phyloP scores from a whole-genome alignment of 2,888 invertebrate species.

The Lobophora halterata region DNA sequence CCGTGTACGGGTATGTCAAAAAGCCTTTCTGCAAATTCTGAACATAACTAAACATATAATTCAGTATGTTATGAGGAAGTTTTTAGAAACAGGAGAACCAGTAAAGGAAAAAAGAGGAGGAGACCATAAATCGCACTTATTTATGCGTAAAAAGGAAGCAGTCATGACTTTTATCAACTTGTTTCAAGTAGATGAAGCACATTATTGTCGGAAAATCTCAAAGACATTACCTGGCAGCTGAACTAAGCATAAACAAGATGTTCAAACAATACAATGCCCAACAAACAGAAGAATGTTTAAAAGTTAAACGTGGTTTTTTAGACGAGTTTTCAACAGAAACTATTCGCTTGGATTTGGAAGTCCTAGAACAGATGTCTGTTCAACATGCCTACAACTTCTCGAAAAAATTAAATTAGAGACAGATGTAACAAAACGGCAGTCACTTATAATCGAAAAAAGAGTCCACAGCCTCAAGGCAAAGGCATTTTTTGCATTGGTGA shows the following conservation, averaged over 20 bases:
- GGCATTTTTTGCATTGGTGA: conserved; percentile 32
- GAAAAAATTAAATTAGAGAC: not conserved
- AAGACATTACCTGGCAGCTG: conserved; percentile 22
- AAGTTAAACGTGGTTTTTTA: conserved; percentile 23
- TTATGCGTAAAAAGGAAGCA: conserved; percentile 19
- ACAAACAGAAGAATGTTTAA: conserved; percentile 16
- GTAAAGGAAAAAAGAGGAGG: conserved; percentile 12
- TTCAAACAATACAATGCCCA: conserved; percentile 25
- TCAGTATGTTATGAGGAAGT: conserved; percentile 7
- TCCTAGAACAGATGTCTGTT: conserved; percentile 4
- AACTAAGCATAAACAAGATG: conserved; percentile 27
- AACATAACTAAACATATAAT: conserved; percentile 4
- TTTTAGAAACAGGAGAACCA: conserved; percentile 11
- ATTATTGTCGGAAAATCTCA: conserved; percentile 29
- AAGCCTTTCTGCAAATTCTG: conserved; percentile 6
- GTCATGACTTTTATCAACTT: conserved; percentile 28
- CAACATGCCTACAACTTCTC: not conserved
- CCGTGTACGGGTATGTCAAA: conserved; percentile 6
- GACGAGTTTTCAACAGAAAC: conserved; percentile 17
- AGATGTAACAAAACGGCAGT: not conserved
- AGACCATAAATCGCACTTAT: conserved; percentile 22
- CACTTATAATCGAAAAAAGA: conserved; percentile 28
- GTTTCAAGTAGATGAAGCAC: conserved; percentile 28
- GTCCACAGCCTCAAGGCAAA: conserved; percentile 31
- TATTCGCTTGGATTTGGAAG: conserved; percentile 1